A percentile compares a stretch with the other conserved stretches of the same genome.
Evolutionary conservation across 2,888 invertebrate genomes (phyloP).

Genomic region (Elaeidobius kamerunicus): DNA sequence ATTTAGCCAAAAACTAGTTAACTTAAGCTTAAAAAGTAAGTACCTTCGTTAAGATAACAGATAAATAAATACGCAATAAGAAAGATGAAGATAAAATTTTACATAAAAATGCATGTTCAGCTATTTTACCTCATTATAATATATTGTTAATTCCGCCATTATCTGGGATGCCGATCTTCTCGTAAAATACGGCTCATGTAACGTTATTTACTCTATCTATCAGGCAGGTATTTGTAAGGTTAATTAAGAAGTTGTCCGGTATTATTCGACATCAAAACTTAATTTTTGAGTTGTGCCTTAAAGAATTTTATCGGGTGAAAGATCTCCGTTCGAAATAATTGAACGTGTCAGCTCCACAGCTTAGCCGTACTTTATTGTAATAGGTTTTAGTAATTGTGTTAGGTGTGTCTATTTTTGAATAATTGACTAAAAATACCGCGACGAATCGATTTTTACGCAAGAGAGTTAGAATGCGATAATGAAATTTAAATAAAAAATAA

Average conservation of each 20-base stretch:
- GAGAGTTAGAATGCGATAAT: conserved; percentile 6
- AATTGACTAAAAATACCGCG: conserved; percentile 2
- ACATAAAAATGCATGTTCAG: not conserved
- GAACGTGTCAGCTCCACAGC: conserved; percentile 29
- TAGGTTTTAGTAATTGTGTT: conserved; percentile 28
- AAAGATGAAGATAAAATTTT: conserved; percentile 4
- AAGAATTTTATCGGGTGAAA: conserved; percentile 23
- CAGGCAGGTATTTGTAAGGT: conserved; percentile 16
- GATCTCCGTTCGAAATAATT: conserved; percentile 28
- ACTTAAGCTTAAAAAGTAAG: too few species aligned
- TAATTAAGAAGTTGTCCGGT: conserved; percentile 21
- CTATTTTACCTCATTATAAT: conserved; percentile 12
- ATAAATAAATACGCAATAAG: conserved; percentile 7
- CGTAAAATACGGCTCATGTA: conserved; percentile 19
- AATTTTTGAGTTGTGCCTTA: conserved; percentile 20
- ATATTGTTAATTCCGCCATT: conserved; percentile 16
- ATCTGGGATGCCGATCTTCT: conserved; percentile 17
- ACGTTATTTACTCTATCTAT: conserved; percentile 23
- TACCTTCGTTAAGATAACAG: not conserved
- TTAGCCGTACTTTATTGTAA: conserved; percentile 31
- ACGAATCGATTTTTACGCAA: conserved; percentile 9
- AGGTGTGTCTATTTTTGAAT: conserved; percentile 26
- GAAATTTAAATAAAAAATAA: too few species aligned
- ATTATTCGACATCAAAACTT: conserved; percentile 19
- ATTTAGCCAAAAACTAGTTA: too few species aligned